phyloP scores from a whole-genome alignment of 2,797 vertebrate genomes.

The Microctenopoma steveboyesi region DNA sequence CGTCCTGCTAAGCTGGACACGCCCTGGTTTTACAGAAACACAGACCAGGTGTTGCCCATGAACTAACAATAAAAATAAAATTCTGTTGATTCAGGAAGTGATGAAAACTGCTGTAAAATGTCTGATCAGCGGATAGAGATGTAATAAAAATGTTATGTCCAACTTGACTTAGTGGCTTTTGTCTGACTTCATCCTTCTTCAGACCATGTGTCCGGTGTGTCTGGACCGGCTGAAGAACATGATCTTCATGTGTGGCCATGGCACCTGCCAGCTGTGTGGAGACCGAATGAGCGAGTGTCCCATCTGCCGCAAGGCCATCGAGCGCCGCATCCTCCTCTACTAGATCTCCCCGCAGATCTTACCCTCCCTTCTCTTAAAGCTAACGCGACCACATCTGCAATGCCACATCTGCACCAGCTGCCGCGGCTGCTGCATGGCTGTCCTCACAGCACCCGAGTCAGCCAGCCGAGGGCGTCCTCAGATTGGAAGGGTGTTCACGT shows the following conservation, averaged over 20 bases:
- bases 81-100: neutral
- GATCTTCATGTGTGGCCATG: constrained; percentile 99
- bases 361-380: constrained; percentile 36
- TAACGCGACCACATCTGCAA: constrained; percentile 43
- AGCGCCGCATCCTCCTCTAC: constrained; percentile 97
- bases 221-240: constrained; percentile 99
- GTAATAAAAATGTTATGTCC: neutral
- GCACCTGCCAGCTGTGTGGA: constrained; percentile 97
- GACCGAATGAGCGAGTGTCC: constrained; percentile 99
- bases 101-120: constrained; percentile 3
- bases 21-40: neutral
- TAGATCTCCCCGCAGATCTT: constrained; percentile 70
- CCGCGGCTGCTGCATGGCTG: constrained; percentile 44
- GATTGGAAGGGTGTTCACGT: constrained; percentile 43
- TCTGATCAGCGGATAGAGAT: neutral
- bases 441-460: constrained; percentile 52
- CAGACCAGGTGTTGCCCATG: neutral
- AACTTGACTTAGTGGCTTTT: neutral
- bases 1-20: neutral
- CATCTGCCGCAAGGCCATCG: constrained; percentile 98
- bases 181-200: constrained; percentile 37
- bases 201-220: constrained; percentile 99
- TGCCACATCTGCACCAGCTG: constrained; percentile 58
- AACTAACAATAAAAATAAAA: neutral
- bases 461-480: constrained; percentile 44